Evolutionary conservation across 2,888 invertebrate genomes (phyloP).

Genomic region (Melinaea marsaeus): DNA sequence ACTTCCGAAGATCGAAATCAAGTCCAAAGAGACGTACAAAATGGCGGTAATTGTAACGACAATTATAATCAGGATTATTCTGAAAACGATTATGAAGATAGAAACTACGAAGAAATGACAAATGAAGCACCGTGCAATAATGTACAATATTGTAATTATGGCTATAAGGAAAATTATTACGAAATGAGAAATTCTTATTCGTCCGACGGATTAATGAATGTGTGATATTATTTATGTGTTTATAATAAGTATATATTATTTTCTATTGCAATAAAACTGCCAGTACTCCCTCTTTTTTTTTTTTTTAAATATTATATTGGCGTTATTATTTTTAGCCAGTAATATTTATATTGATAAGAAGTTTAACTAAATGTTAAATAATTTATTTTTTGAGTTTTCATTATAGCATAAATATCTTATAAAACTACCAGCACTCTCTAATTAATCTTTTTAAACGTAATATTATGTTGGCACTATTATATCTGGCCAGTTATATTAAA

Average conservation of each 20-base stretch:
- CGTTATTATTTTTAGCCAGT: no score
- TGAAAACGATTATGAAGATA: conserved; percentile 66
- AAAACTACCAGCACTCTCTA: no score
- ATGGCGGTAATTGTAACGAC: conserved; percentile 29
- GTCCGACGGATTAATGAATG: conserved; percentile 56
- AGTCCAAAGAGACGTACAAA: conserved; percentile 32
- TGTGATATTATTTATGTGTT: conserved; percentile 31
- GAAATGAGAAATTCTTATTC: conserved; percentile 58
- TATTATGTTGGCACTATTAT: no score
- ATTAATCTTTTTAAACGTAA: neutral
- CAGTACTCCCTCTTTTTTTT: neutral
- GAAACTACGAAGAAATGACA: conserved; percentile 54
- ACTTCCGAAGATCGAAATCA: conserved; percentile 32
- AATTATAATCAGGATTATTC: conserved; percentile 54
- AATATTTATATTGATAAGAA: neutral
- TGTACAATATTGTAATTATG: conserved; percentile 63
- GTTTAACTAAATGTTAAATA: no score
- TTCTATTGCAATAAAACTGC: neutral
- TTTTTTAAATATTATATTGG: neutral
- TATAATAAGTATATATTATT: conserved; percentile 19
- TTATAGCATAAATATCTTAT: no score
- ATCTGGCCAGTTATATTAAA: no score
- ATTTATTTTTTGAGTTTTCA: no score
- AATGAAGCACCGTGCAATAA: conserved; percentile 46
- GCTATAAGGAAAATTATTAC: conserved; percentile 66